Conservation (phyloP, 2,797 vertebrate genomes). For the Acanthiza pusilla region DNA sequence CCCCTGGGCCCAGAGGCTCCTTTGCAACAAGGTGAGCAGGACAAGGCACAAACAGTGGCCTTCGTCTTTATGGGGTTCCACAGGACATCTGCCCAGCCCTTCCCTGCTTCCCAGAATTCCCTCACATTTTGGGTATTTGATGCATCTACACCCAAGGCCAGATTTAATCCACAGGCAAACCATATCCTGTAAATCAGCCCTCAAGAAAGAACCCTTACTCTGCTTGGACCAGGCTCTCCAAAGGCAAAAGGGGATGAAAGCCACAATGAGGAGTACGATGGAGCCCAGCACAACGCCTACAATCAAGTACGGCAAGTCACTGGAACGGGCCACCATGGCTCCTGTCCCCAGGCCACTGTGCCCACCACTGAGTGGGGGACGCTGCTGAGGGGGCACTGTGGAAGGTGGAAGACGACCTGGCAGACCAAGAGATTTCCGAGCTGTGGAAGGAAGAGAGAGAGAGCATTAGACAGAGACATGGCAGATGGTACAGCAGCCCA, state of each 20-base stretch:
- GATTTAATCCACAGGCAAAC: background rate
- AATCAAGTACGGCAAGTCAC: slow-evolving; percentile 92
- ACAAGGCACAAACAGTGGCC: background rate
- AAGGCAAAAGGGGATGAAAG: slow-evolving; percentile 95
- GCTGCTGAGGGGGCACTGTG: slow-evolving; percentile 73
- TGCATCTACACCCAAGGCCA: background rate
- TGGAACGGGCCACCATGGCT: slow-evolving; percentile 84
- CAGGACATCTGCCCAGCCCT: background rate
- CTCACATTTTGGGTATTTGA: background rate
- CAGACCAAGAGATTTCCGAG: slow-evolving; percentile 78
- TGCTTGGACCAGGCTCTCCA: slow-evolving; percentile 98
- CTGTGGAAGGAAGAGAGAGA: slow-evolving; percentile 1
- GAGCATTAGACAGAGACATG: fast-evolving
- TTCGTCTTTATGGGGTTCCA: background rate
- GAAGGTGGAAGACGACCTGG: slow-evolving; percentile 68
- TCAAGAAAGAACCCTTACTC: slow-evolving; percentile 78
- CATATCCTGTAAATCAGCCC: background rate
- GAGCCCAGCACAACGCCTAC: slow-evolving; percentile 90
- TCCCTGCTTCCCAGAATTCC: background rate
- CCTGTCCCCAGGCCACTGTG: slow-evolving; percentile 72
- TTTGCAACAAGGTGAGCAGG: background rate
- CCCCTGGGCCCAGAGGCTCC: background rate
- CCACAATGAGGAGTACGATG: slow-evolving; percentile 90
- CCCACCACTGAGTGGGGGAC: slow-evolving; percentile 57
- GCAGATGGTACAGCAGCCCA: background rate